phyloP scores from a whole-genome alignment of 2,888 invertebrate species.

The Cephus runcator region DNA sequence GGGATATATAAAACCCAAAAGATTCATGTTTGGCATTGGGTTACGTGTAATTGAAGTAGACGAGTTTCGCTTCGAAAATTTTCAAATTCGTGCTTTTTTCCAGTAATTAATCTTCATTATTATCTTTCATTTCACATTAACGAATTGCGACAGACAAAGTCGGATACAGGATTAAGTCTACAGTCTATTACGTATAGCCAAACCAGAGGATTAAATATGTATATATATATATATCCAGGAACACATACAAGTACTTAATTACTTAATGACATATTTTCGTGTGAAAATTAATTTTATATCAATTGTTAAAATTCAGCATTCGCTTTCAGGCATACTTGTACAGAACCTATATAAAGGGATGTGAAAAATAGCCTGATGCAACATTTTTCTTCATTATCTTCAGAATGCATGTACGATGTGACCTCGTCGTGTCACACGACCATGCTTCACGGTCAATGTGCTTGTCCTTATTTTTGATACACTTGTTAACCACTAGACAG shows the following conservation, averaged over 20 bases:
- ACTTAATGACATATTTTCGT: neutral
- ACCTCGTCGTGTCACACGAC: neutral
- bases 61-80: neutral
- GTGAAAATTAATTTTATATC: neutral
- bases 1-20: slow-evolving; percentile 4
- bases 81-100: neutral
- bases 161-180: neutral
- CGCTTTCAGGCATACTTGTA: neutral
- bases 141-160: neutral
- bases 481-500: slow-evolving; percentile 20
- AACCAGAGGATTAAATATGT: neutral
- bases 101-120: neutral
- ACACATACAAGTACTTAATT: neutral
- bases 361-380: neutral
- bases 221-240: neutral
- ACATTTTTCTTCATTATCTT: neutral
- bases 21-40: slow-evolving; percentile 5
- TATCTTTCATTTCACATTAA: neutral
- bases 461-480: slow-evolving; percentile 5
- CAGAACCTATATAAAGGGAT: neutral
- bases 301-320: neutral
- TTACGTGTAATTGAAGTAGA: slow-evolving; percentile 7
- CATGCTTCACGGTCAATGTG: neutral
- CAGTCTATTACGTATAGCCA: neutral
- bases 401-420: neutral